A percentile compares a stretch with the other conserved stretches of the same genome.
These are phyloP conservation scores for Holacanthella duospinosa DNA, from an alignment of 2,888 invertebrate species.

Conservation along the genomic window DNA sequence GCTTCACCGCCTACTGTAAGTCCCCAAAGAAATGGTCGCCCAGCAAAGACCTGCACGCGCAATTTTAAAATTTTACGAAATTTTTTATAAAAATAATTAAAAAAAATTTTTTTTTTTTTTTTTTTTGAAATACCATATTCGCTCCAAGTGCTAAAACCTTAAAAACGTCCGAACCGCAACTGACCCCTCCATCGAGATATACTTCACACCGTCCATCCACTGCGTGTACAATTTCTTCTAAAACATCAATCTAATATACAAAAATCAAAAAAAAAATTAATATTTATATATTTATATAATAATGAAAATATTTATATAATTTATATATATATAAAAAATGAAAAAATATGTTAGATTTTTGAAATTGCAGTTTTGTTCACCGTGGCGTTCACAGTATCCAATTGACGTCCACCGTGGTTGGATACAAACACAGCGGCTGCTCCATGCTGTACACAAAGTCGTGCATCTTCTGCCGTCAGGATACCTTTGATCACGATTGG, in stretches of 20 bases:
- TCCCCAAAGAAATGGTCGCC: conserved; percentile 78
- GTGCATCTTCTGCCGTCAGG: conserved; percentile 74
- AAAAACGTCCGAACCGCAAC: conserved; percentile 76
- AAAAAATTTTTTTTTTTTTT: background rate
- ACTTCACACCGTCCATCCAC: conserved; percentile 60
- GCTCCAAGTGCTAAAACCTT: conserved; percentile 87
- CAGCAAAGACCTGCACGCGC: conserved; percentile 82
- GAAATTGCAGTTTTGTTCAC: conserved; percentile 44
- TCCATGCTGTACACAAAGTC: conserved; percentile 59
- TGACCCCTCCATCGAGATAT: conserved; percentile 78
- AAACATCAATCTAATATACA: conserved; percentile 58
- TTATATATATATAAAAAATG: background rate
- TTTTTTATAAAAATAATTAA: background rate
- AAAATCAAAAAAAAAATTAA: conserved; percentile 29
- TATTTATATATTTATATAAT: background rate
- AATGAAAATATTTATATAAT: background rate
- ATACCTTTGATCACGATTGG: conserved; percentile 81
- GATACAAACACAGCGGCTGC: conserved; percentile 76
- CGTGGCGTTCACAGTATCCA: conserved; percentile 73
- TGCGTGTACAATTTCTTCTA: conserved; percentile 66
- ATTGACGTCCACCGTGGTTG: conserved; percentile 85
- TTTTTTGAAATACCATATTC: conserved; percentile 71
- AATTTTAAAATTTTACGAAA: background rate
- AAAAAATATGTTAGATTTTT: background rate
- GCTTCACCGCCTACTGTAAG: conserved; percentile 62